Conservation (phyloP, 2,888 invertebrate species). For the Crossocerus cetratus region DNA sequence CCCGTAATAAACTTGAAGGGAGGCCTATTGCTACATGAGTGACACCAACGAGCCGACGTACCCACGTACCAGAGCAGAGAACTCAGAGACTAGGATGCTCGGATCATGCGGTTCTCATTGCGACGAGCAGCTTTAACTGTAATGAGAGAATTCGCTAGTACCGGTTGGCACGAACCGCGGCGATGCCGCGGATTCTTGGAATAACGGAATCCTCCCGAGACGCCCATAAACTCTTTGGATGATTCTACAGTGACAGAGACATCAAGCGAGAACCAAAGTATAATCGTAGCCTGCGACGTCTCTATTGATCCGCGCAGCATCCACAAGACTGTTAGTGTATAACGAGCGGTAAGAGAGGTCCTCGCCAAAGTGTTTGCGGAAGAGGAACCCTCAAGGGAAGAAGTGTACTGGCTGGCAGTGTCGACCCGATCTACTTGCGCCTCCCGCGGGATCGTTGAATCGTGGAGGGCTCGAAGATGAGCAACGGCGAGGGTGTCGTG, state of each 20-base stretch:
- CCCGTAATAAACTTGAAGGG: too few species aligned
- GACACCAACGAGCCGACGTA: too few species aligned
- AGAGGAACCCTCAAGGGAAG: too few species aligned
- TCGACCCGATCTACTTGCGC: too few species aligned
- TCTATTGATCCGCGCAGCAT: too few species aligned
- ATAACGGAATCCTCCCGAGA: slow-evolving; percentile 40
- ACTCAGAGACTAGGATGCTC: slow-evolving; percentile 12
- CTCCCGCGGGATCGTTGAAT: neutral
- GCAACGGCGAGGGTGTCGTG: slow-evolving; percentile 61
- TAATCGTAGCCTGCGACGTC: too few species aligned
- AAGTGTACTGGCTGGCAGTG: too few species aligned
- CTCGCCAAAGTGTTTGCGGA: too few species aligned
- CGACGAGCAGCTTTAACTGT: slow-evolving; percentile 35
- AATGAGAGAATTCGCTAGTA: slow-evolving; percentile 54
- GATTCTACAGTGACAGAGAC: slow-evolving; percentile 6
- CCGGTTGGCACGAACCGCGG: slow-evolving; percentile 51
- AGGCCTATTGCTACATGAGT: too few species aligned
- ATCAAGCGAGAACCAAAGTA: too few species aligned
- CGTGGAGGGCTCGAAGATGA: slow-evolving; percentile 36
- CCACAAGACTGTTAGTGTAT: too few species aligned
- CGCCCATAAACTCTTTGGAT: slow-evolving; percentile 19
- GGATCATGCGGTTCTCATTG: slow-evolving; percentile 45
- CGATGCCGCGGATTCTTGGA: slow-evolving; percentile 55
- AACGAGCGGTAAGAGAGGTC: too few species aligned
- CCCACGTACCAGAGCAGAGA: neutral